Evolutionary conservation across 2,888 invertebrate species (phyloP), one percentile per base, ranked within the genome.

Genomic region (Eurytoma adleriae): DNA sequence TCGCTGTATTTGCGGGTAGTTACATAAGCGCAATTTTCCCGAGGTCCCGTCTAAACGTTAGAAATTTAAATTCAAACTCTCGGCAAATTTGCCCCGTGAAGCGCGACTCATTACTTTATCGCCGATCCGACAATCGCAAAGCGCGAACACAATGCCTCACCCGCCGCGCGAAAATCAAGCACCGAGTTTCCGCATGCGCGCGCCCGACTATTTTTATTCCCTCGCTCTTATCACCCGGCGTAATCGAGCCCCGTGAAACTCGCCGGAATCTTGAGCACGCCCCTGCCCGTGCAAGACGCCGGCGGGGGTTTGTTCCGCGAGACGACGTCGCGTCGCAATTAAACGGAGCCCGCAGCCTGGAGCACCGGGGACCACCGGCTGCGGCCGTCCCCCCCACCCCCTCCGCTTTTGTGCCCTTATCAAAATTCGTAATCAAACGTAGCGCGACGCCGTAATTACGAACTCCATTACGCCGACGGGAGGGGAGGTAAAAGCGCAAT

Each of bases 371-470:
- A 5, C 3, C 4, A 14, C 52, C 18, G 24, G 56, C 40, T 24
- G 14, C 18, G 20, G n/a, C 59, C 12, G 18, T 27, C 12, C 14
- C 50, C 30, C 59, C 30, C 48, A 50, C 27, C 59, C 50, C 30
- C 62, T 62, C 48, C 40, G 48, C 48, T 24, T 30, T 67, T 68
- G 56, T 68, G 2, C 69, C 57, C 73, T 80, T 80, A 80, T 81
- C 78, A 81, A 70, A 77, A 66, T 54, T 61, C 61, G 69, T 70
- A 70, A 78, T 78, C 81, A 56, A 67, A 71, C 59, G 27, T 24
- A 62, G 62, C 64, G 66, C 67, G 48, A 24, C 64, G 12, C 62
- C 7, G 80, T 68, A 80, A 80, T 80, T 77, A 80, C 52, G 72
- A 79, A 79, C 69, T 79, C 74, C 74, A 79, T 79, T 79, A 79